These are phyloP conservation scores for Beris chalybata DNA, from an alignment of 2,888 invertebrate species.

Conservation along the genomic window DNA sequence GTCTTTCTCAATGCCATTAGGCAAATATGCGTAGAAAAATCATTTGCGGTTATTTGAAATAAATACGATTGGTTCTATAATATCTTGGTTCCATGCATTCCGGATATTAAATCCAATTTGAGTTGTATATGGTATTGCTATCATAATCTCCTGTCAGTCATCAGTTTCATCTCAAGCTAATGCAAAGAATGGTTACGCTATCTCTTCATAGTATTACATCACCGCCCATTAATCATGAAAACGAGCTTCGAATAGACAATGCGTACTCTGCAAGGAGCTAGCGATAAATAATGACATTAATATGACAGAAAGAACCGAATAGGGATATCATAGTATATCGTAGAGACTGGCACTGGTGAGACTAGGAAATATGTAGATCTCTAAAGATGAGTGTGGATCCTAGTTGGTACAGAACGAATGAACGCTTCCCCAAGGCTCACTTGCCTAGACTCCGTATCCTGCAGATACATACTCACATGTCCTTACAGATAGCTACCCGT, in stretches of 20 bases:
- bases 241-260: conserved; percentile 32
- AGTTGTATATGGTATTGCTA: conserved; percentile 4
- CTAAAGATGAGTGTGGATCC: too few species aligned
- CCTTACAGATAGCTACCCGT: too few species aligned
- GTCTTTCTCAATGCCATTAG: too few species aligned
- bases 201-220: conserved; percentile 20
- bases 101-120: too few species aligned
- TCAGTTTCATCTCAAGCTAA: conserved; percentile 24
- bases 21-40: too few species aligned
- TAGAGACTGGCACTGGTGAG: not conserved
- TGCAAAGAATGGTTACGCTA: conserved; percentile 17
- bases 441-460: too few species aligned
- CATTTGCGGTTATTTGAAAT: too few species aligned
- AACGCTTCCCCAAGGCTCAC: too few species aligned
- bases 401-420: too few species aligned
- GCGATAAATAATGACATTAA: conserved; percentile 32
- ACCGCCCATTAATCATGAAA: conserved; percentile 31
- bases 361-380: not conserved
- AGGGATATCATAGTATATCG: not conserved
- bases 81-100: too few species aligned
- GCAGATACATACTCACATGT: too few species aligned
- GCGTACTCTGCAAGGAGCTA: conserved; percentile 25
- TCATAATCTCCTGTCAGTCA: conserved; percentile 29
- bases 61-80: too few species aligned
- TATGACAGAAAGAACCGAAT: conserved; percentile 26